These are phyloP conservation scores for Channa striata DNA, from an alignment of 2,797 vertebrate species.

Conservation along the genomic window DNA sequence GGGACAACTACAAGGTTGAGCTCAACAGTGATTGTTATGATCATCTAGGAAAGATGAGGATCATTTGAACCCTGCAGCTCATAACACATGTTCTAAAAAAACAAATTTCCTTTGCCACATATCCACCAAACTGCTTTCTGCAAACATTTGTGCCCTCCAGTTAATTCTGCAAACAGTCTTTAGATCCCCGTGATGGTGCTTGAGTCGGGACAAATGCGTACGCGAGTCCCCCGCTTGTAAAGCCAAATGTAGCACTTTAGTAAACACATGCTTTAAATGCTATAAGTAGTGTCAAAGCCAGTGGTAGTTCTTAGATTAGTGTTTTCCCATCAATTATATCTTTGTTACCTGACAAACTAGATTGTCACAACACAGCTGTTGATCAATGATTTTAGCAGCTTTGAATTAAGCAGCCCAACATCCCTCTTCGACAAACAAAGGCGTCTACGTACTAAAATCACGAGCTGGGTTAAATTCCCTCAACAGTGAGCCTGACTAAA, in stretches of 20 bases:
- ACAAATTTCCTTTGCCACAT: neutral
- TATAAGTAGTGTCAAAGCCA: slow-evolving; percentile 9
- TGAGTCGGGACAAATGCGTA: slow-evolving; percentile 4
- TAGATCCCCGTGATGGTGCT: neutral
- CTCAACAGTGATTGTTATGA: slow-evolving; percentile 27
- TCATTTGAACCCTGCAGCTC: slow-evolving; percentile 3
- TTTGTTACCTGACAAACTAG: slow-evolving; percentile 33
- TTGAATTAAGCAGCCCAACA: slow-evolving; percentile 9
- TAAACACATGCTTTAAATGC: slow-evolving; percentile 48
- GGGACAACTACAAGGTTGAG: slow-evolving; percentile 10
- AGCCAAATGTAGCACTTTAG: slow-evolving; percentile 30
- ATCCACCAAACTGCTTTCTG: slow-evolving; percentile 11
- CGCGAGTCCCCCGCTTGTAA: slow-evolving; percentile 10
- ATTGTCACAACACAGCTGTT: slow-evolving; percentile 23
- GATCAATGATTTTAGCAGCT: slow-evolving; percentile 43
- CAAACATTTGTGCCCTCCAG: slow-evolving; percentile 2
- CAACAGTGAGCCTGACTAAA: slow-evolving; percentile 35
- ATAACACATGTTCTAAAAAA: slow-evolving; percentile 21
- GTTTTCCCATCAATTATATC: no score
- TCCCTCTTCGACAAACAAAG: neutral
- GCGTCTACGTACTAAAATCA: neutral
- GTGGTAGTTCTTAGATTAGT: neutral
- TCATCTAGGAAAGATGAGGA: slow-evolving; percentile 23
- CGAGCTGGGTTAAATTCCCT: slow-evolving; percentile 5
- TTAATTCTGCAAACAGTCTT: slow-evolving; percentile 3